Percentiles rank a stretch among this genome's conserved stretches.
Evolutionary conservation across 1,140 invertebrate genomes (phyloP).

Genomic region (Portunus trituberculatus): DNA sequence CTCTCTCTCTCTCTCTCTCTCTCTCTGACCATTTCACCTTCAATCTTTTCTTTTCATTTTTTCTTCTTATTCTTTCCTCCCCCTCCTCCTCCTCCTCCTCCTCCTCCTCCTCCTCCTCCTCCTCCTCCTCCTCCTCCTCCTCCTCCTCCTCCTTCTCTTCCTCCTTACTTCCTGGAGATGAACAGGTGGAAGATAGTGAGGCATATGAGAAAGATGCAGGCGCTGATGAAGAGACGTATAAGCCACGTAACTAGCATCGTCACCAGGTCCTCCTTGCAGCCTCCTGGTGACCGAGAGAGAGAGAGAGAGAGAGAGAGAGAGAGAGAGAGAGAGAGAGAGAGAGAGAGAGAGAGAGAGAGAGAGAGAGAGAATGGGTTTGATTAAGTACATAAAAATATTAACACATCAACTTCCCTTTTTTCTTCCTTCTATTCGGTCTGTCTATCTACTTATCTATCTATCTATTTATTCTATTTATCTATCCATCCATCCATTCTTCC

Average conservation of each 20-base stretch:
- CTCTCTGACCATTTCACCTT: no score
- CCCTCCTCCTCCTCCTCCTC: not conserved
- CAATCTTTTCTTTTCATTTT: no score
- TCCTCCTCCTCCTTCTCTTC: conserved; percentile 2
- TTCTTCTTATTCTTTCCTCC: not conserved
- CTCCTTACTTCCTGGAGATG: not conserved
- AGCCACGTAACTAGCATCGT: not conserved
- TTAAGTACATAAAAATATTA: no score
- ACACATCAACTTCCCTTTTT: no score
- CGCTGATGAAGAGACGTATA: not conserved
- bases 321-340: not conserved
- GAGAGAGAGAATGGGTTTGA: not conserved
- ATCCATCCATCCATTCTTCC: no score
- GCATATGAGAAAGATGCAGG: not conserved
- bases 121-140: not conserved
- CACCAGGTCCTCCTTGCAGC: not conserved
- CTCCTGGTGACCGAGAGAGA: not conserved
- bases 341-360: not conserved
- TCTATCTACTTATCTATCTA: no score
- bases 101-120: not conserved
- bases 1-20: no score
- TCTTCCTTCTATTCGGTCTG: no score
- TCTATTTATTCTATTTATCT: no score
- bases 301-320: not conserved
- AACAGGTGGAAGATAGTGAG: not conserved